phyloP scores from a whole-genome alignment of 1,140 invertebrate genomes.

The Hylaeus anthracinus region DNA sequence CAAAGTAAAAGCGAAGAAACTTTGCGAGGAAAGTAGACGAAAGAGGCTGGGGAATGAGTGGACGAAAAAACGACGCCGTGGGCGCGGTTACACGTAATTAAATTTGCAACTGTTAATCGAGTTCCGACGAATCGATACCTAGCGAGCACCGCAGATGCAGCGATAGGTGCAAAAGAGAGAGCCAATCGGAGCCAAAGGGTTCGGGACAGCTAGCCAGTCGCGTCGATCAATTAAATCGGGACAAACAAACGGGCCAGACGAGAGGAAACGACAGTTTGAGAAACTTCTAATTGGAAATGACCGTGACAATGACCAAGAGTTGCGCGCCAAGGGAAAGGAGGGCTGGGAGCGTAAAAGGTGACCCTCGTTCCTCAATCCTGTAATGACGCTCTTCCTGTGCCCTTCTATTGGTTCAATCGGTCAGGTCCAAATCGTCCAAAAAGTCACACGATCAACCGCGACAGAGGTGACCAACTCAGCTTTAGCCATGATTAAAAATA shows the following conservation, averaged over 20 bases:
- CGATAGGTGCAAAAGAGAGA: constrained; percentile 2
- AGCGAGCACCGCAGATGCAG: constrained; percentile 23
- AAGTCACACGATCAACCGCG: constrained; percentile 15
- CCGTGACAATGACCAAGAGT: constrained; percentile 57
- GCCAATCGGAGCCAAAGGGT: not conserved
- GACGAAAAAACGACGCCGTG: constrained; percentile 22
- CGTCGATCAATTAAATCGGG: constrained; percentile 56
- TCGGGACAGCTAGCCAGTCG: constrained; percentile 4
- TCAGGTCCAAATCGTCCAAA: constrained; percentile 8
- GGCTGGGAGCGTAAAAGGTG: not conserved
- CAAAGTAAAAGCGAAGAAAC: constrained; percentile 1
- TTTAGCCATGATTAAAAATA: no score
- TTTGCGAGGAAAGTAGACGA: not conserved
- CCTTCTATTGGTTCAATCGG: constrained; percentile 42
- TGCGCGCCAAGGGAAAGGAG: constrained; percentile 3
- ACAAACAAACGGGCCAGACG: constrained; percentile 52
- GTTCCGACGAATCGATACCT: constrained; percentile 62
- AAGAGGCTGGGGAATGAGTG: not conserved
- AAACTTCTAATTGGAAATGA: constrained; percentile 65
- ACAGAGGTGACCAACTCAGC: no score
- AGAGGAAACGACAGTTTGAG: constrained; percentile 56
- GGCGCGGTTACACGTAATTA: constrained; percentile 65
- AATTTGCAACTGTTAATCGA: constrained; percentile 71
- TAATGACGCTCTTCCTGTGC: constrained; percentile 57
- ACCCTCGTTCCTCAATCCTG: constrained; percentile 39